Base-by-base conservation (phyloP, 2,797 vertebrate species). In the Sebastes minor region DNA sequence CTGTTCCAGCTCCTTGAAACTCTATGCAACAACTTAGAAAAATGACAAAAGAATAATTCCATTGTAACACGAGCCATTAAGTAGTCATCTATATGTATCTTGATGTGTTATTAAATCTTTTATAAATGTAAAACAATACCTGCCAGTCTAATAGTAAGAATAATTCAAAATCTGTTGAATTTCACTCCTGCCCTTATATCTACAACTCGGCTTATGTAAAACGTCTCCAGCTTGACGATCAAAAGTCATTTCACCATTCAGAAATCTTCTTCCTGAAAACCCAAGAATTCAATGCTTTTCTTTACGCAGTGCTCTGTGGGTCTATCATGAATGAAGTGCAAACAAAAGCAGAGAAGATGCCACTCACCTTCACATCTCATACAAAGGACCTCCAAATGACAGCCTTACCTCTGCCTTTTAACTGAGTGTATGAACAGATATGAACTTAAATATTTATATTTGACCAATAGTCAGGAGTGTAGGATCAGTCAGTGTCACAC, bases 1-100 rank as follows among this genome's bases (percentile, higher is more conserved):
- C 79, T 82, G 56, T 69, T 86, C 30, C 66, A 85, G 66, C 65
- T 75, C 52, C 22, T 65, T 86, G 57, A 82, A 60, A 55, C 76
- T 87, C 60, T 22, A 33, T 57, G 42, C 55, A 64, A 64, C 61
- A 38, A 33, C 46, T 62, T 67, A 9, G 20, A 33, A 53, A 53
- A 62, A 10, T 72, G 23, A 28, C 35, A 22, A 22, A 62, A 32
- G 14, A 64, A 63, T 49, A 8, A 42, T 81, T 65, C 82, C 32
- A 67, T 80, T 66, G 30, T 18, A 68, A 28, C 56, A 59, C 28
- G 22, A n/a, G 53, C 18, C 32, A 67, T 71, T 42, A 63, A 71
- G 13, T 1, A 49, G 30, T 56, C 27, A 52, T 22, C 70, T 74
- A 8, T 75, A 49, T 82, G 56, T 2, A 38, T 28, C 42, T 2